Evolutionary conservation across 2,797 vertebrate species (phyloP).

Genomic region (Leptodactylus fallax): DNA sequence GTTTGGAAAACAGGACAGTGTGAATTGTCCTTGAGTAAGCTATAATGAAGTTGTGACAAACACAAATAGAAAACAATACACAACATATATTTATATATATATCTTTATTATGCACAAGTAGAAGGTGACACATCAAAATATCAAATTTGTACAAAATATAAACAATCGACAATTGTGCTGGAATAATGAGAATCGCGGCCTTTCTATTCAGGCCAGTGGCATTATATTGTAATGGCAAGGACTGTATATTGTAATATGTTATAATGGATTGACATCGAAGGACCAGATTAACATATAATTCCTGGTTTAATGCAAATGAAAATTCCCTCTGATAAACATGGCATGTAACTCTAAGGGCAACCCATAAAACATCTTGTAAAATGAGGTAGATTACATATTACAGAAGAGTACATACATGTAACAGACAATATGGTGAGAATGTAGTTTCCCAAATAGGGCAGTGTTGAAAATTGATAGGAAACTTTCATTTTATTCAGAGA

Average conservation of each 20-base stretch:
- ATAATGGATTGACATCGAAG: not conserved
- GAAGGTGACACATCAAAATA: constrained; percentile 74
- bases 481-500: not conserved
- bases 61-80: not conserved
- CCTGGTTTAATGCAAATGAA: not conserved
- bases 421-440: not conserved
- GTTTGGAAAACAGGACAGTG: not conserved
- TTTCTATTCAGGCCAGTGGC: constrained; percentile 78
- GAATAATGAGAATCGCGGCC: constrained; percentile 72
- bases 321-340: constrained; percentile 16
- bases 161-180: constrained; percentile 67
- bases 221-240: constrained; percentile 46
- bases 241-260: not conserved
- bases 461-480: not conserved
- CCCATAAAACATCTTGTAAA: constrained; percentile 70
- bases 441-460: not conserved
- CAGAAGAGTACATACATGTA: constrained; percentile 52
- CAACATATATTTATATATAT: constrained; percentile 71
- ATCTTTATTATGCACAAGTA: constrained; percentile 82
- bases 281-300: not conserved
- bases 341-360: constrained; percentile 14
- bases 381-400: constrained; percentile 81
- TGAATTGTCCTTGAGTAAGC: not conserved
- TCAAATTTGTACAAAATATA: constrained; percentile 76
- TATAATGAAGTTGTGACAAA: not conserved